Evolutionary conservation across 2,888 invertebrate species (phyloP).

Genomic region (Coelogynopora nodosa): DNA sequence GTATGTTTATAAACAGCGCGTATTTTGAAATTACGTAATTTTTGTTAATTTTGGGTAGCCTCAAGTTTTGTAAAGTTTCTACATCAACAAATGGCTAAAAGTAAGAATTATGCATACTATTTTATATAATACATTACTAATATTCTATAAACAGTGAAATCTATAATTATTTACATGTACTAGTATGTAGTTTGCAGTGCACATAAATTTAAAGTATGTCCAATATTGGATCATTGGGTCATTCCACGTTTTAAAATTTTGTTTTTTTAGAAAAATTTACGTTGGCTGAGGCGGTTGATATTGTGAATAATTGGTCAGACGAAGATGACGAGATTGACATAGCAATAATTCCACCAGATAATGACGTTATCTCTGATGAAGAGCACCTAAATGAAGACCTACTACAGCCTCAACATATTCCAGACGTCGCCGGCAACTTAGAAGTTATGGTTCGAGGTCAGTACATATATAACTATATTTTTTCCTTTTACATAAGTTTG

Average conservation of each 20-base stretch:
- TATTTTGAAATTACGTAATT: too few relatives aligned
- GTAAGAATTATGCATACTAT: too few relatives aligned
- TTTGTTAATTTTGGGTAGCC: too few relatives aligned
- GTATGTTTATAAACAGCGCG: too few relatives aligned
- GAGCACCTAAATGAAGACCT: constrained; percentile 4
- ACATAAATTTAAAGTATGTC: not conserved
- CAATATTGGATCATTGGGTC: constrained; percentile 31
- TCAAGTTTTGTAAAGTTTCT: too few relatives aligned
- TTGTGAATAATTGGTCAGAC: not conserved
- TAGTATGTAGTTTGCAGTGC: not conserved
- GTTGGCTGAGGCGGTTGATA: not conserved
- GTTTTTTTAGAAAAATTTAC: not conserved
- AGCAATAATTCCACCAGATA: not conserved
- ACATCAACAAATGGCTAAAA: too few relatives aligned
- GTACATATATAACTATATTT: not conserved
- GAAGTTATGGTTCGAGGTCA: not conserved
- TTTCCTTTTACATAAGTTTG: not conserved
- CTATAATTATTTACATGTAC: not conserved
- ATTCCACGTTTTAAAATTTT: not conserved
- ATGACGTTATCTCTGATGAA: constrained; percentile 10
- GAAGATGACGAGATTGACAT: constrained; percentile 5
- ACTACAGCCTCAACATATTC: not conserved
- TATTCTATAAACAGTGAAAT: too few relatives aligned
- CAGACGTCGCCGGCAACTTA: constrained; percentile 11
- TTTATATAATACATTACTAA: too few relatives aligned